phyloP scores from a whole-genome alignment of 2,888 invertebrate genomes.

The Xestia ashworthii region DNA sequence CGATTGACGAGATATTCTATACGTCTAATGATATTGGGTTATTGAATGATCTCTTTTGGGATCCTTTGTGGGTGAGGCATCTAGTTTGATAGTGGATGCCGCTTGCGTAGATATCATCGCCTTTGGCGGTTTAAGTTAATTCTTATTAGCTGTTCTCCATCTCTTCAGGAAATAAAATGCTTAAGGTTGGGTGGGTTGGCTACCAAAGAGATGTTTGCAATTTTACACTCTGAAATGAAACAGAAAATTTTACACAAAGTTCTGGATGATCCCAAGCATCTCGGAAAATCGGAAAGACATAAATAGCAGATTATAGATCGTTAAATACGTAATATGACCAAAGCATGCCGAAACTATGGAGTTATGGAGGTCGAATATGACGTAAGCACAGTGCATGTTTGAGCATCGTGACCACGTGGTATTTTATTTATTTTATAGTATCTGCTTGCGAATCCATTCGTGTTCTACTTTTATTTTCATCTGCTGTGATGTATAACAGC shows the following conservation, averaged over 20 bases:
- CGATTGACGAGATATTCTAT: conserved; percentile 46
- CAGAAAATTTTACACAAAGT: neutral
- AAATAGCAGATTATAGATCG: conserved; percentile 59
- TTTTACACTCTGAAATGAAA: neutral
- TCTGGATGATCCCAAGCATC: neutral
- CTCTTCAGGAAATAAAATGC: neutral
- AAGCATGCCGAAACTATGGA: conserved; percentile 47
- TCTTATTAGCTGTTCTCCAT: neutral
- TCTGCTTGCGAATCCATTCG: conserved; percentile 48
- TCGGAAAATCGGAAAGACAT: conserved; percentile 34
- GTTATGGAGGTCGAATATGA: conserved; percentile 76
- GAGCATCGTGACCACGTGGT: conserved; percentile 67
- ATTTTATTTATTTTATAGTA: conserved; percentile 61
- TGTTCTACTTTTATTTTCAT: conserved; percentile 47
- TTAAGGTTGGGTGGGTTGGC: neutral
- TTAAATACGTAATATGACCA: conserved; percentile 66
- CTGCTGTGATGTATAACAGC: conserved; percentile 10
- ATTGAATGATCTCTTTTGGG: conserved; percentile 25
- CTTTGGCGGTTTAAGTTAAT: neutral
- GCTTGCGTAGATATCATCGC: neutral
- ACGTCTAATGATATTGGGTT: conserved; percentile 36
- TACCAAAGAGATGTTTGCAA: neutral
- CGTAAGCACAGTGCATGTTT: conserved; percentile 72
- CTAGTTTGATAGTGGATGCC: neutral
- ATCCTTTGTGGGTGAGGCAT: neutral